phyloP scores from a whole-genome alignment of 2,888 invertebrate genomes.

The Phaonia tiefii region DNA sequence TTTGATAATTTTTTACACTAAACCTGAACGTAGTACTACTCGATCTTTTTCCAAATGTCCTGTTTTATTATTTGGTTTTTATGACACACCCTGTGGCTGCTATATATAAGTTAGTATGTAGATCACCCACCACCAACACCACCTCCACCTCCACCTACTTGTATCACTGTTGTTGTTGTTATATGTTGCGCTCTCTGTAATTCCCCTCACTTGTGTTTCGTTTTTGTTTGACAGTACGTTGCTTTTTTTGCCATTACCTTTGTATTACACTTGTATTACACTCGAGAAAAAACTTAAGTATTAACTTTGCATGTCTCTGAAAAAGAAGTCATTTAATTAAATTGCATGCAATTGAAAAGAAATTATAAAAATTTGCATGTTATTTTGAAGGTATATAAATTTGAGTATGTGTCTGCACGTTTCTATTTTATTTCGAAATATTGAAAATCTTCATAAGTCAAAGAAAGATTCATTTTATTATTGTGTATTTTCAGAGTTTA shows the following conservation, averaged over 20 bases:
- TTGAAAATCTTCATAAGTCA: conserved; percentile 3
- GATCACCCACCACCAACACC: conserved; percentile 5
- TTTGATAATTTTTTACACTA: conserved; percentile 61
- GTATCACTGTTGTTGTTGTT: conserved; percentile 31
- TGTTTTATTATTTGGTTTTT: conserved; percentile 36
- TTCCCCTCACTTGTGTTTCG: conserved; percentile 14
- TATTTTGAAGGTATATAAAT: neutral
- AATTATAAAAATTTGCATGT: conserved; percentile 59
- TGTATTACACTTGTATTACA: neutral
- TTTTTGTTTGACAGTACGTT: conserved; percentile 10
- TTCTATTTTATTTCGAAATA: neutral
- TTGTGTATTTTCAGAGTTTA: no score
- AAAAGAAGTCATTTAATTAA: conserved; percentile 8
- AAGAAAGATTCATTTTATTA: conserved; percentile 39
- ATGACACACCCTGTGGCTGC: neutral
- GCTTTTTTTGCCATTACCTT: neutral
- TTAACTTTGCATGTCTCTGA: conserved; percentile 49
- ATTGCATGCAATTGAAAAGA: neutral
- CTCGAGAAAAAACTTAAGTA: conserved; percentile 16
- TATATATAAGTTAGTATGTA: no score
- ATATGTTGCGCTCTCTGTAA: conserved; percentile 29
- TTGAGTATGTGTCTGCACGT: conserved; percentile 39
- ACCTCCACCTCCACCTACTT: conserved; percentile 26
- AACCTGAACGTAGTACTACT: conserved; percentile 64
- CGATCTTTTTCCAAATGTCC: conserved; percentile 2